Base-by-base conservation (phyloP, 1,140 invertebrate species). In the Bombyx mandarina region DNA sequence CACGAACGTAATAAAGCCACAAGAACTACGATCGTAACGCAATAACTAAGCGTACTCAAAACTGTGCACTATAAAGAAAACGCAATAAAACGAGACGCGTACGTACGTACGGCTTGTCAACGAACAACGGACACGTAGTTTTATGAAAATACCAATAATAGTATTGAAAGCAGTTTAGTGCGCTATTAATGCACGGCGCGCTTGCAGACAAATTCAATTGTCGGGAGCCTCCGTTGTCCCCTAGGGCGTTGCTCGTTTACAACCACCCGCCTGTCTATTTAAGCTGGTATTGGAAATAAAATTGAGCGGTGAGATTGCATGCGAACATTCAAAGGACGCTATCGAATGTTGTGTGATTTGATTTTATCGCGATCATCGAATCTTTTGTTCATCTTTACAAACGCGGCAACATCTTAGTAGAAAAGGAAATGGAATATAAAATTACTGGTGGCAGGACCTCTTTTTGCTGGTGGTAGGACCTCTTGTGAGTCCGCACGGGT, bases 201-300 rank as follows among this genome's bases (percentile, higher is more conserved):
- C 74, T 78, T 73, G 83, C 80, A 84, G 82, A 87, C 83, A 87
- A 87, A 87, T 82, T 85, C 79, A 86, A 85, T 85, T 83, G 80
- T 77, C 83, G 79, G 67, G 59, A 76, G 75, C 73, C 74, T 77
- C 74, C 76, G 65, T 55, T 69, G 62, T 58, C 78, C 73, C 69
- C 71, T 74, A 58, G 75, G 75, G 77, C 67, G 71, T 71, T 70
- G 67, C 70, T 73, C 79, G 69, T 69, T 79, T 75, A 75, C 71
- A 74, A 73, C 69, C 58, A 70, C 66, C 65, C 68, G 74, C 69
- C 75, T 72, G 76, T 74, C 75, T 79, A 80, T 86, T 80, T 82
- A 80, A 73, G 73, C 71, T 68, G 62, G 61, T 78, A 82, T 79
- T 75, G 68, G 68, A 78, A 69, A 75, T 78, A 71, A 76, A 82